Evolutionary conservation across 2,888 invertebrate species (phyloP), one percentile per base, ranked within the genome.

Genomic region (Andrena bucephala): DNA sequence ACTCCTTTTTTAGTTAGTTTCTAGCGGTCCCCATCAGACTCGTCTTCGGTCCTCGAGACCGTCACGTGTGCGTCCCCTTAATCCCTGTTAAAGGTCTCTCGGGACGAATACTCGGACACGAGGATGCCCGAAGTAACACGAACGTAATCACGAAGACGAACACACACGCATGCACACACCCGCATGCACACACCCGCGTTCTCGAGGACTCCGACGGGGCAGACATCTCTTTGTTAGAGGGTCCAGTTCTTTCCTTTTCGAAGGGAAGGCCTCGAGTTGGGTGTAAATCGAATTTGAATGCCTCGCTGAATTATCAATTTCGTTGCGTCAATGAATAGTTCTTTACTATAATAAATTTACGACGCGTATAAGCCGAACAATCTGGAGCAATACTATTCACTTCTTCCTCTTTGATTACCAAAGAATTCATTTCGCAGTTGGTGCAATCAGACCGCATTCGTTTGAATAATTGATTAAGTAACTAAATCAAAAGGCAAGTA

Each of bases 161-260:
- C 85, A 85, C 86, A 89, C 87, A 88, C 86, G 88, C 89, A 83
- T 86, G 86, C 88, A 85, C 88, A 87, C 88, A 83, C 89, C 88
- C 91, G 89, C 86, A 83, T 86, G 86, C 88, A 85, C 88, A 87
- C 88, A 83, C 89, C 88, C 91, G 89, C 86, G 85, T 89, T 77
- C 89, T 78, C 83, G 83, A 87, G 84, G 87, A 89, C 89, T 89
- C 87, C 89, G 87, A 86, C 89, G 88, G 85, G 74, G 90, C 90
- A 91, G 92, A 92, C 92, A 92, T 93, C 92, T 92, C 93, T 93
- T 93, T 93, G 93, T 92, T 92, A 92, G 90, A 87, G 89, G 89
- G 91, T 92, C 93, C 92, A 93, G 92, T 91, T 92, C 91, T 91
- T 91, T 87, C 88, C 88, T 78, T 66, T 63, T 74, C 81, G 77